Evolutionary conservation across 1,140 invertebrate species (phyloP).

Genomic region (Trichonephila clavipes): DNA sequence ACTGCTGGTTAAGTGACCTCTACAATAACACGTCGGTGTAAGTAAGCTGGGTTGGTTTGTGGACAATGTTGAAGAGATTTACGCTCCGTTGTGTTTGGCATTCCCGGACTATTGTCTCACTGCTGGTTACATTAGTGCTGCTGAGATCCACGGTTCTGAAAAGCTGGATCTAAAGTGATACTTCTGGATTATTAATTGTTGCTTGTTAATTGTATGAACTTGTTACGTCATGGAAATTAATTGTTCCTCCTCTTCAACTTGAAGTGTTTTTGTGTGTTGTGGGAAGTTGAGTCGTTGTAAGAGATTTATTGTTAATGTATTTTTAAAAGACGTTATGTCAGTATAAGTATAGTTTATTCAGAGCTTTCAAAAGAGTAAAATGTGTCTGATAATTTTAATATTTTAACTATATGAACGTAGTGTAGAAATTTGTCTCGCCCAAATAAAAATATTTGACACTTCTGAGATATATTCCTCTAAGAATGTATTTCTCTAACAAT

Average conservation of each 20-base stretch:
- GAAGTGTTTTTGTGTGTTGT: no score
- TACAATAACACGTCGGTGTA: background rate
- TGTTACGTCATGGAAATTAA: background rate
- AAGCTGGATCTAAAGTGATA: background rate
- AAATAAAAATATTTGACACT: no score
- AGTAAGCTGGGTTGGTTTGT: background rate
- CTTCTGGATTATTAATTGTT: background rate
- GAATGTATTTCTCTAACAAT: no score
- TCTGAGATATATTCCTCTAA: no score
- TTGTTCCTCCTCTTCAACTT: background rate
- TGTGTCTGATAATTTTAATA: no score
- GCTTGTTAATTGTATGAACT: background rate
- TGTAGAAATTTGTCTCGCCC: no score
- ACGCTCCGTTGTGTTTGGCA: background rate
- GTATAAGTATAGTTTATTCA: no score
- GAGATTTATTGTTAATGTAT: no score
- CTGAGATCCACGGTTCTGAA: background rate
- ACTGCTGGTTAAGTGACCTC: conserved; percentile 3
- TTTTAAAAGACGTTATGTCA: no score
- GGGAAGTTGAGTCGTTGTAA: no score
- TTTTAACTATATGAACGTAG: no score
- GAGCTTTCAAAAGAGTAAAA: no score
- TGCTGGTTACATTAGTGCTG: background rate
- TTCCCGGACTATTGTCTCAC: background rate
- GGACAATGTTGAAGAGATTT: background rate